Evolutionary conservation across 2,113 vertebrate species (phyloP).

Genomic region (Sisor rabdophorus): DNA sequence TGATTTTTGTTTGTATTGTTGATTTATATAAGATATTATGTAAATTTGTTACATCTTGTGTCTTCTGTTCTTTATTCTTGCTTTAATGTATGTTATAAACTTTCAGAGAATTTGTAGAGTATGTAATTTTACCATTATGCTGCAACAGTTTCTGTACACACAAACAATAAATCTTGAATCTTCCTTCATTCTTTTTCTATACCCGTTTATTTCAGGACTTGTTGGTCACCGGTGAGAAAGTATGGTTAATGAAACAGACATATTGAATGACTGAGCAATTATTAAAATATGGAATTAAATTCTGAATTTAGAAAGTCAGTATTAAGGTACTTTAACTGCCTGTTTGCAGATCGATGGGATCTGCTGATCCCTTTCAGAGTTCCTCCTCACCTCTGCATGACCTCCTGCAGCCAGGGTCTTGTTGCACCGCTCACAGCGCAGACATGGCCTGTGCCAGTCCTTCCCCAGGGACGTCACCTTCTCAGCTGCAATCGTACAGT

Average conservation of each 20-base stretch:
- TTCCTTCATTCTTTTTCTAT: too few relatives aligned
- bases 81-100: too few relatives aligned
- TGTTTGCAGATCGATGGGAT: not conserved
- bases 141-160: too few relatives aligned
- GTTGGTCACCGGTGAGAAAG: not conserved
- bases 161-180: too few relatives aligned
- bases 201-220: too few relatives aligned
- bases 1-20: too few relatives aligned
- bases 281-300: not conserved
- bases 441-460: conserved; percentile 95
- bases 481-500: conserved; percentile 72
- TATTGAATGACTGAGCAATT: not conserved
- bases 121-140: too few relatives aligned
- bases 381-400: conserved; percentile 83
- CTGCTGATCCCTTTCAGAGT: not conserved
- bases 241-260: not conserved
- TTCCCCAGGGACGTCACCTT: conserved; percentile 98
- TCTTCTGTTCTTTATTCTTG: too few relatives aligned
- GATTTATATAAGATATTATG: too few relatives aligned
- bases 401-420: conserved; percentile 90
- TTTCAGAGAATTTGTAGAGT: too few relatives aligned
- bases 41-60: too few relatives aligned
- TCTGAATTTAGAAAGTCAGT: not conserved
- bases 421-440: conserved; percentile 90
- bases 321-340: not conserved